Conservation (phyloP, 1,140 invertebrate species). For the Drosophila mauritiana region DNA sequence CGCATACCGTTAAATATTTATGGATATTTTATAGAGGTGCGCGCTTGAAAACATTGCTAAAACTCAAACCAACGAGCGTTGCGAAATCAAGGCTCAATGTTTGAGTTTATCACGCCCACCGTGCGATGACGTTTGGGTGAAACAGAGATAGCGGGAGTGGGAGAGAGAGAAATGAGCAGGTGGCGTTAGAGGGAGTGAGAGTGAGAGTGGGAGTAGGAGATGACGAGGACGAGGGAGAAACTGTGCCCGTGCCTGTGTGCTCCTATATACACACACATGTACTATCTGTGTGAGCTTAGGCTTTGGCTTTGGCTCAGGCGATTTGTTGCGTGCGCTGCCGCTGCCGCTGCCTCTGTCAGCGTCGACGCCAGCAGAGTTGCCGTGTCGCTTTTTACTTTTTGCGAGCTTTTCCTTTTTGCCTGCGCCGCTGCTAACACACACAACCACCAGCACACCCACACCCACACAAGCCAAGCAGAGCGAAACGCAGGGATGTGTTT, state of each 20-base stretch:
- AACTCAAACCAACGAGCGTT: neutral
- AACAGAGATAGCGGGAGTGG: slow-evolving; percentile 1
- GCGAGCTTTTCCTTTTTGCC: slow-evolving; percentile 67
- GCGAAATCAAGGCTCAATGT: slow-evolving; percentile 35
- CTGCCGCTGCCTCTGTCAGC: slow-evolving; percentile 22
- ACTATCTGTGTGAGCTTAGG: slow-evolving; percentile 62
- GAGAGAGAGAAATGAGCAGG: neutral
- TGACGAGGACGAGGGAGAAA: slow-evolving; percentile 17
- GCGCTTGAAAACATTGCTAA: slow-evolving; percentile 15
- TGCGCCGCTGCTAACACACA: slow-evolving; percentile 25
- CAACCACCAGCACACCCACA: slow-evolving; percentile 5
- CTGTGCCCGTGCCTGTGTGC: slow-evolving; percentile 27
- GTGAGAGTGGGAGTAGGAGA: neutral
- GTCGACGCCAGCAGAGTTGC: slow-evolving; percentile 26
- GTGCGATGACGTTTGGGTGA: slow-evolving; percentile 49
- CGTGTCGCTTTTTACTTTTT: slow-evolving; percentile 54
- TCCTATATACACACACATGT: slow-evolving; percentile 12
- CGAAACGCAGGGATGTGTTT: neutral
- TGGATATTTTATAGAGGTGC: slow-evolving; percentile 32
- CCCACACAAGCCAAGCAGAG: slow-evolving; percentile 5
- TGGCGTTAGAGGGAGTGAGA: slow-evolving; percentile 6
- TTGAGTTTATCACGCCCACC: slow-evolving; percentile 51
- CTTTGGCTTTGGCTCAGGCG: slow-evolving; percentile 64
- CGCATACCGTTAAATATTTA: slow-evolving; percentile 41
- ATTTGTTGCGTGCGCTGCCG: slow-evolving; percentile 70